A percentile compares a stretch with the other conserved stretches of the same genome.
Evolutionary conservation across 2,797 vertebrate species (phyloP).

Genomic region (Lemur catta): DNA sequence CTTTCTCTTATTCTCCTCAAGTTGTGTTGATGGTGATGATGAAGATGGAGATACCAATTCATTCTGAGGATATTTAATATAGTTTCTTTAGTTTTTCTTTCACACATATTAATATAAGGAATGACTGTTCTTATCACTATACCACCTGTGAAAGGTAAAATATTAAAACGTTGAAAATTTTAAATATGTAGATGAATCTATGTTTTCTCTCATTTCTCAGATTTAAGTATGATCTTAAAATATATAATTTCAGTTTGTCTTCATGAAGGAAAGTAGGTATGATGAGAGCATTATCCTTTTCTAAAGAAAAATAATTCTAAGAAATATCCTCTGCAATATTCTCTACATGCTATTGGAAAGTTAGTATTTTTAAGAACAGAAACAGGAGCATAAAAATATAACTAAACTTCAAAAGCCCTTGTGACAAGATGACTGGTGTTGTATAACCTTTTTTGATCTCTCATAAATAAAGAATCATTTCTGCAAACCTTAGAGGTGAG

Average conservation of each 20-base stretch:
- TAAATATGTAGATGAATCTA: not conserved
- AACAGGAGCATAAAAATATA: constrained; percentile 39
- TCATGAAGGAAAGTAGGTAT: not conserved
- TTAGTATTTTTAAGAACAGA: constrained; percentile 21
- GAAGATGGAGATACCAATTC: not conserved
- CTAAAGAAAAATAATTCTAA: constrained; percentile 34
- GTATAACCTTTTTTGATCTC: not conserved
- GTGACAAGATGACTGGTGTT: constrained; percentile 20
- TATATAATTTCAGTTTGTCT: not conserved
- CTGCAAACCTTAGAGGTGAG: constrained; percentile 16
- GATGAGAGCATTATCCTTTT: not conserved
- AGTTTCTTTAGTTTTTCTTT: not conserved
- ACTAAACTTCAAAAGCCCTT: constrained; percentile 39
- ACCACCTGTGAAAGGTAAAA: not conserved
- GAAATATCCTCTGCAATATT: not conserved
- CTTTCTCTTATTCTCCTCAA: not conserved
- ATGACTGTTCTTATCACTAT: not conserved
- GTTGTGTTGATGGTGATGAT: not conserved
- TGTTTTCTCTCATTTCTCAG: constrained; percentile 27
- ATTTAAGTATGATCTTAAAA: not conserved
- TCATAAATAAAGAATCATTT: constrained; percentile 37
- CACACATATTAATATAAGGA: not conserved
- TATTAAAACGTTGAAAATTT: not conserved
- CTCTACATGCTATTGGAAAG: not conserved
- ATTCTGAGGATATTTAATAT: not conserved